Percentiles rank a stretch among this genome's conserved stretches.
These are phyloP conservation scores for Drosophila subpulchrella DNA, from an alignment of 1,140 invertebrate genomes.

Conservation along the genomic window DNA sequence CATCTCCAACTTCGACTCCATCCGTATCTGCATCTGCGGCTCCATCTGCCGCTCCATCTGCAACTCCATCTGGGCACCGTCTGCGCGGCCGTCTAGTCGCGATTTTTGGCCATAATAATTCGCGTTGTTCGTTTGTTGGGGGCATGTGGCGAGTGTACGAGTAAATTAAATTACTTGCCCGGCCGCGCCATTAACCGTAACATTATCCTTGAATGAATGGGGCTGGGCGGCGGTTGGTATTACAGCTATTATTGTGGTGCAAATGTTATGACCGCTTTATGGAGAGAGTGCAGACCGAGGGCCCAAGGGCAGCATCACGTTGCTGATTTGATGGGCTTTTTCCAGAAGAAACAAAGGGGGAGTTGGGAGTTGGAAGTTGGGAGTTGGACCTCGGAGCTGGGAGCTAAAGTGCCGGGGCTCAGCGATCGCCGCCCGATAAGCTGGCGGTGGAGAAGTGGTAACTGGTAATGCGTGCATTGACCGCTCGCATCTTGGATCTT, in stretches of 20 bases:
- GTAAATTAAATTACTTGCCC: constrained; percentile 70
- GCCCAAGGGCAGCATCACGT: constrained; percentile 76
- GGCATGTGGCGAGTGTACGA: constrained; percentile 51
- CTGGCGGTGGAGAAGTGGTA: constrained; percentile 6
- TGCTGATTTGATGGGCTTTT: constrained; percentile 75
- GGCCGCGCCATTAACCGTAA: constrained; percentile 64
- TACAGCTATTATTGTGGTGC: constrained; percentile 78
- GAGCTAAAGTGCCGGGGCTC: constrained; percentile 8
- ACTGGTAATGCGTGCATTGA: constrained; percentile 73
- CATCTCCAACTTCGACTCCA: not conserved
- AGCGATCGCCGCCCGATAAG: constrained; percentile 8
- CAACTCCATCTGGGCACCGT: constrained; percentile 11
- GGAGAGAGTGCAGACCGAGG: constrained; percentile 33
- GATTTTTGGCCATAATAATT: constrained; percentile 58
- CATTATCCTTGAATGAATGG: constrained; percentile 75
- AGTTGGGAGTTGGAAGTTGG: constrained; percentile 14
- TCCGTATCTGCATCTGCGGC: constrained; percentile 23
- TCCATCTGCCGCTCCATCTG: not conserved
- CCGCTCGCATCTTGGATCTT: constrained; percentile 51
- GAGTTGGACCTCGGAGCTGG: constrained; percentile 8
- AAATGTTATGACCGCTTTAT: constrained; percentile 69
- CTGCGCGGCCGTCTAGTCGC: constrained; percentile 34
- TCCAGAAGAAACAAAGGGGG: constrained; percentile 7
- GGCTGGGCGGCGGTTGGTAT: constrained; percentile 54
- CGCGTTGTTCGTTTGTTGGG: constrained; percentile 51